A percentile compares a stretch with the other conserved stretches of the same genome.
Conservation (phyloP, 2,888 invertebrate species). For the Alentia gelatinosa region DNA sequence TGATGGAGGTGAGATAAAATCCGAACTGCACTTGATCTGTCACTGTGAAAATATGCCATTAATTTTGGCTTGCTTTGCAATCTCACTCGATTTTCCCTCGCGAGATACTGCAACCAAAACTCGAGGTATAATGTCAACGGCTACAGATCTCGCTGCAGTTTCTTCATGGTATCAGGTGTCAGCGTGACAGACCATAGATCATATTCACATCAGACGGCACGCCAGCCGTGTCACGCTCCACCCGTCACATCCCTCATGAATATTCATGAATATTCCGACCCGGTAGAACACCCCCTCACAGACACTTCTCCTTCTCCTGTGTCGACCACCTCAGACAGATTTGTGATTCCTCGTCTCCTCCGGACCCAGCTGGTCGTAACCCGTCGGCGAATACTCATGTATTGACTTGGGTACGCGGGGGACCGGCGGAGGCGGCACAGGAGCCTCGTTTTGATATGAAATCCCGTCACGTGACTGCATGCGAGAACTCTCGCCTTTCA, state of each 20-base stretch:
- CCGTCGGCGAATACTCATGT: slow-evolving; percentile 22
- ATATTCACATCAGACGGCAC: too few species aligned
- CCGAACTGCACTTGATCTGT: too few species aligned
- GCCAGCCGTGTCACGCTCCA: background rate
- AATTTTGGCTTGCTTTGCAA: too few species aligned
- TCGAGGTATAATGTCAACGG: too few species aligned
- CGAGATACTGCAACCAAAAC: too few species aligned
- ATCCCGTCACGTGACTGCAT: slow-evolving; percentile 4
- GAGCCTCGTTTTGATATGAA: slow-evolving; percentile 29
- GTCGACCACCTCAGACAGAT: slow-evolving; percentile 13
- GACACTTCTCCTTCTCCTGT: background rate
- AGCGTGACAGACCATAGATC: too few species aligned
- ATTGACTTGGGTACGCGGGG: background rate
- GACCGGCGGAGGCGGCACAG: background rate
- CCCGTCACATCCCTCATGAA: background rate
- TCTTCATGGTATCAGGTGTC: too few species aligned
- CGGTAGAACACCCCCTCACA: background rate
- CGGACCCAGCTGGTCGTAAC: slow-evolving; percentile 41
- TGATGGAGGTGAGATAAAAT: too few species aligned
- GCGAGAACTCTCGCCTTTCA: slow-evolving; percentile 8
- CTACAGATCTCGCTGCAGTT: too few species aligned
- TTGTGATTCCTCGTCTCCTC: slow-evolving; percentile 5
- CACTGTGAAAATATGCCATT: too few species aligned
- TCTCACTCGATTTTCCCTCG: too few species aligned
- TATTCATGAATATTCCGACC: background rate